Conservation (phyloP, 2,888 invertebrate species). For the Eupithecia subumbrata region DNA sequence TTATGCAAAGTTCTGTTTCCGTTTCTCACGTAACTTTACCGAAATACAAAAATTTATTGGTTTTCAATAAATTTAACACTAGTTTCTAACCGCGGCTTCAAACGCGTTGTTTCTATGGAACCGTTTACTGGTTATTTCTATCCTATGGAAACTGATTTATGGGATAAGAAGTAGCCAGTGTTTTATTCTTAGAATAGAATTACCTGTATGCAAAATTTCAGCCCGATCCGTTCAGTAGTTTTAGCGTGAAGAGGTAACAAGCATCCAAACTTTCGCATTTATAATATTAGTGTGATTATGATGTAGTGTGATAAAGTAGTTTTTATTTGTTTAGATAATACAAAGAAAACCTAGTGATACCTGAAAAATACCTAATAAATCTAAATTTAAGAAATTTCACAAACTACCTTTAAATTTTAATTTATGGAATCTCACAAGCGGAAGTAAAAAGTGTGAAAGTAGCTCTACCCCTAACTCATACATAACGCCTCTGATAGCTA, state of each 20-base stretch:
- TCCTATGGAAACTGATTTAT: too few species aligned
- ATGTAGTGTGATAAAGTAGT: background rate
- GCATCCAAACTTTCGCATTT: too few species aligned
- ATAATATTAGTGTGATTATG: background rate
- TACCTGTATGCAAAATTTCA: background rate
- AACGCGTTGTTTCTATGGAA: background rate
- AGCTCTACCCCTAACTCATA: conserved; percentile 7
- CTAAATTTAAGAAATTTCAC: too few species aligned
- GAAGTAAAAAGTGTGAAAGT: conserved; percentile 19
- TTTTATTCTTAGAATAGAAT: background rate
- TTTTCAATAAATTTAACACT: background rate
- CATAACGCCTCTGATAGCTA: conserved; percentile 7
- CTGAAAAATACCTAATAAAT: background rate
- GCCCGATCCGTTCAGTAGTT: background rate
- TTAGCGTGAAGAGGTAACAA: background rate
- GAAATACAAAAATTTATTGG: background rate
- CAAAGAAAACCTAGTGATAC: background rate
- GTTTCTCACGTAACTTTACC: background rate
- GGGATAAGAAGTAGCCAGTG: background rate
- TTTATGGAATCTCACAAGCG: background rate
- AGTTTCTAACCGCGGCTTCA: background rate
- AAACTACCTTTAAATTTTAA: background rate
- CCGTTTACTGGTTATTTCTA: background rate
- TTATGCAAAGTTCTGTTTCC: conserved; percentile 8
- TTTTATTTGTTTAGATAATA: background rate